Evolutionary conservation across 2,113 vertebrate genomes (phyloP).

Genomic region (Leptobrachium leishanense): DNA sequence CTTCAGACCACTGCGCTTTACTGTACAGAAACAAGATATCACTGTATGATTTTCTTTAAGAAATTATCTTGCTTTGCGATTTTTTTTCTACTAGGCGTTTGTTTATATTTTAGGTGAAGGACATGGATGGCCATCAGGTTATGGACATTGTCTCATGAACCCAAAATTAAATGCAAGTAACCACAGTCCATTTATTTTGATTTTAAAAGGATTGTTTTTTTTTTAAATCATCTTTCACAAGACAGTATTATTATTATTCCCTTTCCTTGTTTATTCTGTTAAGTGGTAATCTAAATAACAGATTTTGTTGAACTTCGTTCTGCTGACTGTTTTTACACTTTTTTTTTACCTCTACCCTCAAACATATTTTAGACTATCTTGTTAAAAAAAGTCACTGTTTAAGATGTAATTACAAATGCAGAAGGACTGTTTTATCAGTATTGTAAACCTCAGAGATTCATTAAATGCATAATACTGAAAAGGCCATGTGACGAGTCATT

Average conservation of each 20-base stretch:
- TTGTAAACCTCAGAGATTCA: no score
- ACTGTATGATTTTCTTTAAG: no score
- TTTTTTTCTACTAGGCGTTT: no score
- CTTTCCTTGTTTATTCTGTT: constrained; percentile 62
- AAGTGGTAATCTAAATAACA: constrained; percentile 69
- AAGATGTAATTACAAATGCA: constrained; percentile 19
- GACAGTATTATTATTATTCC: constrained; percentile 44
- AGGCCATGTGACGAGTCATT: no score
- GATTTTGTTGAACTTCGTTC: constrained; percentile 67
- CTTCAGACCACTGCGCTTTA: no score
- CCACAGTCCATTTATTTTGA: constrained; percentile 1
- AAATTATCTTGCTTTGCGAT: no score
- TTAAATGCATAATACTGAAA: no score
- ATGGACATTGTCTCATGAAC: no score
- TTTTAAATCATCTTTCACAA: constrained; percentile 17
- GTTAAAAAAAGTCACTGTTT: constrained; percentile 50
- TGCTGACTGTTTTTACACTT: constrained; percentile 67
- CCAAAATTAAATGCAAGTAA: not conserved
- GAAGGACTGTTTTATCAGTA: not conserved
- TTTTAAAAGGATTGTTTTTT: constrained; percentile 32
- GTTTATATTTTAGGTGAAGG: no score
- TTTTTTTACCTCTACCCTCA: constrained; percentile 66
- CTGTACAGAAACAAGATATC: no score
- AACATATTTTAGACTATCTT: constrained; percentile 63
- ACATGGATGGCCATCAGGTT: no score